Evolutionary conservation across 2,797 vertebrate genomes (phyloP).

Genomic region (Heterohyrax brucei): DNA sequence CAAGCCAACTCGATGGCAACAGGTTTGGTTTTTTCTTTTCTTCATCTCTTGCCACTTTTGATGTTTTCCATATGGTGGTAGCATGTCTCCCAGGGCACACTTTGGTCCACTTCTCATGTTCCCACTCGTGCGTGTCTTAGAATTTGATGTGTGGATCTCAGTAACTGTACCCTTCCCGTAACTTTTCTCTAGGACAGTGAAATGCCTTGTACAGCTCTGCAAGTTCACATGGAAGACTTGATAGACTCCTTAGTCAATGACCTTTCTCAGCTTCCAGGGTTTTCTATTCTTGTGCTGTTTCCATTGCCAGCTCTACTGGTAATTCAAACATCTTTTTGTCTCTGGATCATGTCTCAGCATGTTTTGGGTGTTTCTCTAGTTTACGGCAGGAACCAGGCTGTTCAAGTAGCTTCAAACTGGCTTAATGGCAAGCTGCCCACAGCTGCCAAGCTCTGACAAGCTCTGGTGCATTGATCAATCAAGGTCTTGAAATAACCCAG

Average conservation of each 20-base stretch:
- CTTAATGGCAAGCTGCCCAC: background rate
- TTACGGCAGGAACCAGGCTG: background rate
- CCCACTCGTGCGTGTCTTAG: accelerated
- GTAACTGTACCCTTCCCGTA: accelerated
- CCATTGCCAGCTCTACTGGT: background rate
- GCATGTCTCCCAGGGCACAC: accelerated
- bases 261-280: background rate
- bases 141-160: accelerated
- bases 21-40: background rate
- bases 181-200: background rate
- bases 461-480: background rate
- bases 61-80: accelerated
- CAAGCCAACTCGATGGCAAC: background rate
- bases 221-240: background rate
- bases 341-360: background rate
- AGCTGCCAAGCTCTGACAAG: background rate
- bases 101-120: background rate
- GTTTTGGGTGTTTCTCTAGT: background rate
- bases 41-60: background rate
- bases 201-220: too few relatives aligned
- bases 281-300: background rate
- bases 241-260: background rate
- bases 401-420: background rate
- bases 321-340: background rate
- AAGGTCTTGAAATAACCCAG: background rate